Evolutionary conservation across 2,113 vertebrate genomes (phyloP), one percentile per base, ranked within the genome.

Genomic region (Trogon surrucura): DNA sequence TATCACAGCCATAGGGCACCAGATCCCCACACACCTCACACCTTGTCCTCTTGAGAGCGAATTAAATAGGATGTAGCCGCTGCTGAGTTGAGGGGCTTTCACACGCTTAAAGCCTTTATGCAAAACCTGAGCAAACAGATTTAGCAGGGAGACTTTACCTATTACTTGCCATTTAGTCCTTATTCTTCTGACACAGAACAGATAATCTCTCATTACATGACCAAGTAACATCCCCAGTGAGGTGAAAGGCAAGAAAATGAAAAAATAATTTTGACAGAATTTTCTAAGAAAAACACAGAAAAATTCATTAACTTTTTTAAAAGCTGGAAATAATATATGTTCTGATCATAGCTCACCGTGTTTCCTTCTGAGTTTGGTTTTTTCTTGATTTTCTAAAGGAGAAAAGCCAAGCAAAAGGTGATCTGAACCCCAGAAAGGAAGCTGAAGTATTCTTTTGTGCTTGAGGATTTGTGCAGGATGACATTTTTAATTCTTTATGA

Each of bases 321-420:
- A 88, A 69, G 36, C 29, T 17, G 50, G 57, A 81, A 66, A 45
- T 51, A 82, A 90, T 12, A 5, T 34, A 30, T 20, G 29, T 66
- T 74, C 51, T 48, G 38, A 73, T 51, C 62, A 85, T 54, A 91
- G 89, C 98, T 98, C 82, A 98, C 98, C 97, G 93, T 97, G 74
- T 89, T 36, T 96, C 92, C 32, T 89, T 95, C 87, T 79, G 92
- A 1, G 90, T 50, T 7, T 91, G 97, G 32, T 82, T 95, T 77
- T 97, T 98, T 84, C 91, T 93, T 5, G 96, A 93, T 97, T 97
- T 98, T 93, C 97, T 97, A 51, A 98, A 98, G 44, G 98, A 98
- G 85, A 98, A 98, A 44, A 98, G 95, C 87, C 98, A 98, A 60
- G 97, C 93, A 41, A 98, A 97, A 1, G 98, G 98, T 10, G 98